Percentiles rank a stretch among this genome's conserved stretches.
Evolutionary conservation across 1,140 invertebrate genomes (phyloP).

Genomic region (Branchinecta lynchi): DNA sequence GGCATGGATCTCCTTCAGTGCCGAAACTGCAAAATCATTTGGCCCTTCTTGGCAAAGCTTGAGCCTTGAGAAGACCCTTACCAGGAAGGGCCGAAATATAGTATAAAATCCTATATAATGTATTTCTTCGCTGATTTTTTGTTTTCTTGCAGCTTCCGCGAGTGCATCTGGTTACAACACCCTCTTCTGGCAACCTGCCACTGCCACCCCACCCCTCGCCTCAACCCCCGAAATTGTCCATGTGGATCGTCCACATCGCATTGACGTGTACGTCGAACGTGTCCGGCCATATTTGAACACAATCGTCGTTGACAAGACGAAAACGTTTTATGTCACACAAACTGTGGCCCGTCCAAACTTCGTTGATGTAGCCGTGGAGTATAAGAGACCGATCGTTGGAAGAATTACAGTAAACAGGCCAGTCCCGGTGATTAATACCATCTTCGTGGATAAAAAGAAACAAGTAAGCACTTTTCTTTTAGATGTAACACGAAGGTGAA

Average conservation of each 20-base stretch:
- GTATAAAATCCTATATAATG: neutral
- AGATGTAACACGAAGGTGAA: too few species aligned
- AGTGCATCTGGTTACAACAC: neutral
- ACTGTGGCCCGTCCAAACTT: conserved; percentile 2
- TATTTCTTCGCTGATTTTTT: neutral
- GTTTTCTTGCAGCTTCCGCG: neutral
- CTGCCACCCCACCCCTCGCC: neutral
- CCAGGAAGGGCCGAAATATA: too few species aligned
- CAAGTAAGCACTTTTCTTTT: neutral
- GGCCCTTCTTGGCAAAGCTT: too few species aligned
- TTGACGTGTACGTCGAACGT: neutral
- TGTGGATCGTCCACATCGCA: neutral
- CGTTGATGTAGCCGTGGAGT: neutral
- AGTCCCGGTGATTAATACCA: neutral
- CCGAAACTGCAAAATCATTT: too few species aligned
- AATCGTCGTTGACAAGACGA: conserved; percentile 1
- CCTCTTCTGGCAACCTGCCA: conserved; percentile 6
- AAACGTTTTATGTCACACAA: neutral
- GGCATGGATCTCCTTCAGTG: too few species aligned
- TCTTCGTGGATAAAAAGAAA: conserved; percentile 7
- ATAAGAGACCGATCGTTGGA: neutral
- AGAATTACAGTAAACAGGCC: neutral
- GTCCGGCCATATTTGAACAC: neutral
- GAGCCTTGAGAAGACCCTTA: too few species aligned
- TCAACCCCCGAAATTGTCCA: neutral